A percentile compares a stretch with the other conserved stretches of the same genome.
These are phyloP conservation scores for Ranitomeya variabilis DNA, from an alignment of 2,113 vertebrate species.

Conservation along the genomic window DNA sequence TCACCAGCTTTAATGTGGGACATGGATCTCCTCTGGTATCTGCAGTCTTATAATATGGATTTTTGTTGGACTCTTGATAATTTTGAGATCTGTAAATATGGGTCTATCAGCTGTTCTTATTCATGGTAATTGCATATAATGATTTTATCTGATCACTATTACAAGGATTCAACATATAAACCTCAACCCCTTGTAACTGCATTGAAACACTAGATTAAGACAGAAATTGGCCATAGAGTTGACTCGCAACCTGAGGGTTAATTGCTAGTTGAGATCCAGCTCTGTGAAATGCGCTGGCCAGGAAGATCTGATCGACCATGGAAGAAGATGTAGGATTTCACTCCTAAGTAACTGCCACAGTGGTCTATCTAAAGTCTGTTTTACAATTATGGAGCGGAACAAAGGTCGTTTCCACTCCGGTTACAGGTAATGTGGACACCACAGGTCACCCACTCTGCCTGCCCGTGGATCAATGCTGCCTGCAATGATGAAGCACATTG, in stretches of 20 bases:
- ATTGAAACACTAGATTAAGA: background rate
- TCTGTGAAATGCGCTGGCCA: background rate
- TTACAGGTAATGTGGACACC: slow-evolving; percentile 17
- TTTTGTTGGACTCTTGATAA: too few species aligned
- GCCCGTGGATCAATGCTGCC: slow-evolving; percentile 11
- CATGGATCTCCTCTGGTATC: too few species aligned
- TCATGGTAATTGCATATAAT: background rate
- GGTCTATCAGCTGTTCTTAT: background rate
- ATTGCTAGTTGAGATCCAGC: background rate
- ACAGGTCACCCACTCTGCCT: background rate
- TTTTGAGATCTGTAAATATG: background rate
- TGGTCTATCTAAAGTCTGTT: slow-evolving; percentile 5
- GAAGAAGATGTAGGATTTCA: background rate
- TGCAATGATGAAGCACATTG: background rate
- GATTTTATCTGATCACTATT: background rate
- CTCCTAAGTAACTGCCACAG: slow-evolving; percentile 1
- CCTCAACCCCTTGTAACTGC: background rate
- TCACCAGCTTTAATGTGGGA: too few species aligned
- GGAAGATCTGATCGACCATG: background rate
- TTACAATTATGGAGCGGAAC: slow-evolving; percentile 4
- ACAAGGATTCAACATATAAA: background rate
- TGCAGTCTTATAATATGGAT: background rate
- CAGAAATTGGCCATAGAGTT: background rate
- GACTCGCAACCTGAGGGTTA: background rate
- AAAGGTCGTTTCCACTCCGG: background rate